Base-by-base conservation (phyloP, 2,888 invertebrate species). In the Volucella inflata region DNA sequence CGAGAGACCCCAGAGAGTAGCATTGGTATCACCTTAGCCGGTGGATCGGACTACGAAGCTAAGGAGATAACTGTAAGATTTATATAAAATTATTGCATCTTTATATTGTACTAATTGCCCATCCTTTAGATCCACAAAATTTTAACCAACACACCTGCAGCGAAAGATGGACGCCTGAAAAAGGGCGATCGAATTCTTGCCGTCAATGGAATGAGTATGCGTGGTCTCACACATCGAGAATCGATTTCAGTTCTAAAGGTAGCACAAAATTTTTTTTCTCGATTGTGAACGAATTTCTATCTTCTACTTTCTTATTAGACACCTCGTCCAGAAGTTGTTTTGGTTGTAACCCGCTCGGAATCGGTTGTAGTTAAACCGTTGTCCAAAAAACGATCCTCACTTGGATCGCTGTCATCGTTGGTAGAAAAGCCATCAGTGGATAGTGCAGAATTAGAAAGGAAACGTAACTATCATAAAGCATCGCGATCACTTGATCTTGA, bases 221-320 rank as follows among this genome's bases (percentile, higher is more conserved):
- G 95, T 87, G 97, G 96, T 62, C 93, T 98, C 79, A 97, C 97
- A 71, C 98, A 98, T 91, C 94, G 95, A 50, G 96, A 98, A 91
- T 97, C 98, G 88, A 95, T 97, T 88, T 94, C 96, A 88, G 95
- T 97, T 89, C 94, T 98, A 59, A 98, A 98, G 94, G 97, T 96
- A 92, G 88, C 79, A 10, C 8, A 67, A 8, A 64, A 36, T 2
- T 48, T 62, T 57, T 42, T 79, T 30, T 78, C 48, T 48, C 46
- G 44, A 51, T 60, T 62, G 11, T 12, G 4, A 36, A 6, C 12
- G 11, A 30, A 8, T 3, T n/a, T 12, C 16, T 30, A 14, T 10
- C 10, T 14, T 77, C 65, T 50, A 36, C 11, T 30, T 75, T 72
- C 70, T 79, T 87, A 89, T 0, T 90, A 96, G 96, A 95, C 96